Evolutionary conservation across 2,888 invertebrate species (phyloP).

Genomic region (Prenolepis imparis): DNA sequence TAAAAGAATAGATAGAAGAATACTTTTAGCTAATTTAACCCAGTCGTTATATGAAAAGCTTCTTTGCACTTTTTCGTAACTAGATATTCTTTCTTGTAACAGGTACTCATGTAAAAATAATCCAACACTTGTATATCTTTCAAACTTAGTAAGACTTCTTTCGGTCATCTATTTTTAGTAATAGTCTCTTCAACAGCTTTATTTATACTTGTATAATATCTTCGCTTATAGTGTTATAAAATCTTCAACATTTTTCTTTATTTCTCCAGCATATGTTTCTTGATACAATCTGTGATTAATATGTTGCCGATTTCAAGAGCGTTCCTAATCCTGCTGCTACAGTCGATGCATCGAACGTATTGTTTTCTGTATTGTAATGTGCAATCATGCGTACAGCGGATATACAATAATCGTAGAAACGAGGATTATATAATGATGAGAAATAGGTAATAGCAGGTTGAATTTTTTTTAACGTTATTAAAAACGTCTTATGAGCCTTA

Average conservation of each 20-base stretch:
- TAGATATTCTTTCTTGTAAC: constrained; percentile 11
- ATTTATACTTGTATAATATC: constrained; percentile 26
- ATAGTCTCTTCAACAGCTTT: constrained; percentile 29
- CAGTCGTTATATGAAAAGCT: background rate
- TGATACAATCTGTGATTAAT: constrained; percentile 22
- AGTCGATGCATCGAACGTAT: background rate
- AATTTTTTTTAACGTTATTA: too few species aligned
- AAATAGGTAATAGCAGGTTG: background rate
- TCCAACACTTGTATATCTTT: constrained; percentile 25
- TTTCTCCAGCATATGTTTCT: constrained; percentile 1
- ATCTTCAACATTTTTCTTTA: constrained; percentile 29
- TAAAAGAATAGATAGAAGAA: constrained; percentile 19
- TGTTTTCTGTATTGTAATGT: constrained; percentile 13
- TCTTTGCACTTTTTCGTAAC: constrained; percentile 4
- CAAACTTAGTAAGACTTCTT: constrained; percentile 8
- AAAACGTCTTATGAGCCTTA: background rate
- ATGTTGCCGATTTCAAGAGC: constrained; percentile 17
- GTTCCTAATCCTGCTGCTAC: constrained; percentile 17
- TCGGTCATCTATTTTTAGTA: background rate
- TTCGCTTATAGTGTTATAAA: background rate
- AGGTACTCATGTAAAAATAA: background rate
- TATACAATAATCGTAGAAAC: constrained; percentile 12
- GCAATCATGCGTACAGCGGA: constrained; percentile 4
- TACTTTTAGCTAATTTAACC: constrained; percentile 6
- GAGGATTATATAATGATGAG: constrained; percentile 28